phyloP scores from a whole-genome alignment of 2,888 invertebrate species.

The Dromius quadrimaculatus region DNA sequence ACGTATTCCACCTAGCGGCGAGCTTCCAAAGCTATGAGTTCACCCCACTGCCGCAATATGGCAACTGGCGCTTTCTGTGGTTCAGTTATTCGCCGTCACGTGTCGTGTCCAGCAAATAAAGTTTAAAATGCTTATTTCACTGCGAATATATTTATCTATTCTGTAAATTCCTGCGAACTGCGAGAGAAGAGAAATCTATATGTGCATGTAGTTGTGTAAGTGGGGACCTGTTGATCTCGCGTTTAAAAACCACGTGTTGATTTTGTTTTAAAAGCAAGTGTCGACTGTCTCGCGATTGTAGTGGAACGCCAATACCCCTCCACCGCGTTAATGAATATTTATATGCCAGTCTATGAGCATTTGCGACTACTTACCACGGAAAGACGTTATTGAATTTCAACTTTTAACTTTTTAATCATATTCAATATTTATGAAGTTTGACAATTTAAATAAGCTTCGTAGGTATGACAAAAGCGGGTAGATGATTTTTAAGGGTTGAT shows the following conservation, averaged over 20 bases:
- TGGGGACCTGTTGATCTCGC: conserved; percentile 51
- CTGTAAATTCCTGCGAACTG: conserved; percentile 49
- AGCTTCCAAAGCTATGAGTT: conserved; percentile 38
- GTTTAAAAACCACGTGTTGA: conserved; percentile 53
- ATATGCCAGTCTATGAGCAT: conserved; percentile 27
- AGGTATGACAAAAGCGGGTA: too few species aligned
- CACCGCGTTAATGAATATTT: conserved; percentile 22
- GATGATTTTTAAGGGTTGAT: too few species aligned
- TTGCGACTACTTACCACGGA: too few species aligned
- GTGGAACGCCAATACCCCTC: background rate
- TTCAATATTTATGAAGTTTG: too few species aligned
- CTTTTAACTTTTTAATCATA: too few species aligned
- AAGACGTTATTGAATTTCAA: too few species aligned
- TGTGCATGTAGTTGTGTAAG: conserved; percentile 44
- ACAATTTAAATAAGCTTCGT: too few species aligned
- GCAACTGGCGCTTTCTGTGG: conserved; percentile 20
- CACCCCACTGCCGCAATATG: conserved; percentile 42
- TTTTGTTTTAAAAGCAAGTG: conserved; percentile 49
- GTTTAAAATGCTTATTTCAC: conserved; percentile 51
- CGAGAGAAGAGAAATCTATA: conserved; percentile 49
- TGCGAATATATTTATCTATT: conserved; percentile 52
- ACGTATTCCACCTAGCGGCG: conserved; percentile 53
- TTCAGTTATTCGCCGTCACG: conserved; percentile 9
- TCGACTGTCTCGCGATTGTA: conserved; percentile 6
- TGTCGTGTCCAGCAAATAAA: background rate